Evolutionary conservation across 2,113 vertebrate genomes (phyloP).

Genomic region (Mixornis gularis): DNA sequence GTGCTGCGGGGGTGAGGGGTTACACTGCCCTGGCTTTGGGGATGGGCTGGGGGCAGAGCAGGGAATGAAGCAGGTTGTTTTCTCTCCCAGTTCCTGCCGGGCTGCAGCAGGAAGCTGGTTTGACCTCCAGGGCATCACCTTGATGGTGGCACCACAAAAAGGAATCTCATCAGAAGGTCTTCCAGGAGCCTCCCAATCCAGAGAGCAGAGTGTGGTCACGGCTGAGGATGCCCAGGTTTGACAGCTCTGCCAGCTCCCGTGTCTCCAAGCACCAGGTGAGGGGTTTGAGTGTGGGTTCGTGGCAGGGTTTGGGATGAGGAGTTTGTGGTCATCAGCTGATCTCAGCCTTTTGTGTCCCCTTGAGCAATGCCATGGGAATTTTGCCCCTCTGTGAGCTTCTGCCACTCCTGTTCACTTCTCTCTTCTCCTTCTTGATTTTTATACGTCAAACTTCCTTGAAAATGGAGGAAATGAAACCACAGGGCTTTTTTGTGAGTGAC

Average conservation of each 20-base stretch:
- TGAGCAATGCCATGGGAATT: not conserved
- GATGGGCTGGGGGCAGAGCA: not conserved
- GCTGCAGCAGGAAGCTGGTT: not conserved
- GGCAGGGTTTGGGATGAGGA: not conserved
- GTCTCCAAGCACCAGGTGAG: not conserved
- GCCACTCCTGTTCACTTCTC: not conserved
- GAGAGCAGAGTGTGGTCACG: fast-evolving
- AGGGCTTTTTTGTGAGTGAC: not conserved
- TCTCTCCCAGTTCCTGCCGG: not conserved
- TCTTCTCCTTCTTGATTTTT: constrained; percentile 66
- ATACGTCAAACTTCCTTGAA: constrained; percentile 57
- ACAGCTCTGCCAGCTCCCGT: not conserved
- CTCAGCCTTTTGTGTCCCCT: not conserved
- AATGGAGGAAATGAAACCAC: constrained; percentile 72
- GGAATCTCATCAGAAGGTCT: not conserved
- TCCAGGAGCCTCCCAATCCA: not conserved
- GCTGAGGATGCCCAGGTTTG: not conserved
- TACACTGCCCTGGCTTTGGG: fast-evolving
- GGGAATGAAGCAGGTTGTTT: not conserved
- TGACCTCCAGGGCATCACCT: not conserved
- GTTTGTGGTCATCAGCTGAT: fast-evolving
- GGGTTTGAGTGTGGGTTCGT: fast-evolving
- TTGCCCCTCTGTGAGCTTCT: not conserved
- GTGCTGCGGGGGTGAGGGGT: not conserved
- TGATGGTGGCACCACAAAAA: not conserved